phyloP scores from a whole-genome alignment of 2,113 vertebrate genomes.

The Sclerurus mexicanus region DNA sequence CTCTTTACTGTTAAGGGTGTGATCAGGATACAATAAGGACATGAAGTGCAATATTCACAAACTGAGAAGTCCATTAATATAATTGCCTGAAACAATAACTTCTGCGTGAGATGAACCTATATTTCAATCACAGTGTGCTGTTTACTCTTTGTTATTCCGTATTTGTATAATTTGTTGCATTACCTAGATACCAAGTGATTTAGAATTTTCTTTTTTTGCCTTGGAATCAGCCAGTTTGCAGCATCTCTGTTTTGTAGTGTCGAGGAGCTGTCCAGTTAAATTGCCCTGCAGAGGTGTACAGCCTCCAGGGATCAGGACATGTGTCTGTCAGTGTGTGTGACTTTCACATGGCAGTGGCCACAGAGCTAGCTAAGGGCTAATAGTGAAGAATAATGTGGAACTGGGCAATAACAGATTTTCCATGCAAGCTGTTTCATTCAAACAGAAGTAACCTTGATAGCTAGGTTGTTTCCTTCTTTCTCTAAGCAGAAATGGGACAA shows the following conservation, averaged over 20 bases:
- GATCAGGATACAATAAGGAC: neutral
- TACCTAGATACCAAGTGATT: neutral
- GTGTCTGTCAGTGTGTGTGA: too few relatives aligned
- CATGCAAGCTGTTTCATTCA: neutral
- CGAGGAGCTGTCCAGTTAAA: neutral
- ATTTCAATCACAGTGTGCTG: neutral
- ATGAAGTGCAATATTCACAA: neutral
- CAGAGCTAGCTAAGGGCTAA: neutral
- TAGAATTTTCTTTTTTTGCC: neutral
- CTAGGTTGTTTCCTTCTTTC: neutral
- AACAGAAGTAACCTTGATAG: neutral
- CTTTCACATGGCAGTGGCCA: neutral
- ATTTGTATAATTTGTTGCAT: neutral
- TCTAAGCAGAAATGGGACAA: neutral
- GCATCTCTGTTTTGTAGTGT: neutral
- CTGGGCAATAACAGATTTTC: neutral
- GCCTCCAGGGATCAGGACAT: too few relatives aligned
- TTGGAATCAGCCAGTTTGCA: neutral
- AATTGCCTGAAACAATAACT: neutral
- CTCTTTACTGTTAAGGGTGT: neutral
- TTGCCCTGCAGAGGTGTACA: too few relatives aligned
- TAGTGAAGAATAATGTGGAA: neutral
- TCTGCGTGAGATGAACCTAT: neutral
- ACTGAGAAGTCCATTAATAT: neutral
- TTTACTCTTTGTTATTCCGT: neutral